Evolutionary conservation across 2,113 vertebrate species (phyloP), one percentile per base, ranked within the genome.

Genomic region (Podarcis raffonei): DNA sequence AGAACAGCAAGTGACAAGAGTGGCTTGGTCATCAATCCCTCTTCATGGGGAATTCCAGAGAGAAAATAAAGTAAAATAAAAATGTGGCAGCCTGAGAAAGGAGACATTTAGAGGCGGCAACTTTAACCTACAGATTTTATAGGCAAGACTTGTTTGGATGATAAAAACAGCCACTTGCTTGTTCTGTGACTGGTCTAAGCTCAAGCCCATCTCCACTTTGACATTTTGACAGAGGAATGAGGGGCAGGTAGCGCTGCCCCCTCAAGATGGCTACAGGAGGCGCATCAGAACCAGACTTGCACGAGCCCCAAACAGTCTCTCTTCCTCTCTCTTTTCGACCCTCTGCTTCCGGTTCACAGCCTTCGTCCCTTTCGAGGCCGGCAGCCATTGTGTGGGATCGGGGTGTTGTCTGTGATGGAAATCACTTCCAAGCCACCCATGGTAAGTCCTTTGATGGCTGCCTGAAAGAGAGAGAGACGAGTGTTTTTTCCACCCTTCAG

Each of bases 401-500:
- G 99, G 37, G 98, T 99, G 97, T 98, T 97, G 96, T 99, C 99
- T 0, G 98, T 99, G 97, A 99, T 98, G n/a, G 99, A 99, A 93
- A 99, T 97, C 82, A 99, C 96, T 90, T 99, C 96, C 91, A 99
- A 93, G 68, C 98, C 99, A 39, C 98, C 98, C 98, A 99, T 98
- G 0, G 97, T 97, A 95, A 99, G 91, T 57, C 99, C 98, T 95
- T 98, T 98, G 96, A 99, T 98, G 87, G 99, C 98, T 89, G 98
- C 95, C 99, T 99, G 96, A n/a, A 95, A 92, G 78, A 65, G 77
- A 0, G 25, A 90, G 0, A 59, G 18, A 39, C 22, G 5, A 4
- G 30, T 15, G 30, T 35, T 22, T 62, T 20, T 72, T n/a, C n/a
- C 71, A 11, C 71, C 16, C 32, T 74, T 18, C 37, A 48, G 39